Percentiles rank a stretch among this genome's conserved stretches.
phyloP scores from a whole-genome alignment of 2,113 vertebrate genomes.

The Ochotona curzoniae region DNA sequence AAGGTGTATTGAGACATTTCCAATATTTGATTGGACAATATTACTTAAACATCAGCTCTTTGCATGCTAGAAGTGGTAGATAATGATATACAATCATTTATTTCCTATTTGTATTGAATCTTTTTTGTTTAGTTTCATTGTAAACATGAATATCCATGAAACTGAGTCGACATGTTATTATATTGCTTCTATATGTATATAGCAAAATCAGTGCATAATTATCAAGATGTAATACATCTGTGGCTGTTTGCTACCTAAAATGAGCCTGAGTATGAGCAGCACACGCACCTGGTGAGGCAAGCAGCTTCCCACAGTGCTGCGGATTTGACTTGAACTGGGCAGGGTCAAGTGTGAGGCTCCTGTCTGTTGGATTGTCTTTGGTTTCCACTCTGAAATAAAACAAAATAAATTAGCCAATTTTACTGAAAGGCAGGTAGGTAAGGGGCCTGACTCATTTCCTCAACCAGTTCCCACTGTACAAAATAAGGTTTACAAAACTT shows the following conservation, averaged over 20 bases:
- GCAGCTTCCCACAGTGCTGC: not conserved
- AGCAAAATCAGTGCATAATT: not conserved
- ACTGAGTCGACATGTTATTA: not conserved
- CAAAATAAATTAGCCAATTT: conserved; percentile 52
- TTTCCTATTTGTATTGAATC: conserved; percentile 2
- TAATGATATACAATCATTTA: not conserved
- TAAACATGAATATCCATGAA: conserved; percentile 52
- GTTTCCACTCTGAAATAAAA: conserved; percentile 28
- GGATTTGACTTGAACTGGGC: not conserved
- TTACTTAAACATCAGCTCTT: conserved; percentile 32
- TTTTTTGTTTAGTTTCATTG: conserved; percentile 27
- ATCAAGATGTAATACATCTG: not conserved
- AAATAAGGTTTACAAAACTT: conserved; percentile 61
- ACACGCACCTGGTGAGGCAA: not conserved
- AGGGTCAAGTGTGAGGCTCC: not conserved
- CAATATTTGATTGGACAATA: not conserved
- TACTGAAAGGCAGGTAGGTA: not conserved
- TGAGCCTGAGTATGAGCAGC: not conserved
- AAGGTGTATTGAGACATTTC: not conserved
- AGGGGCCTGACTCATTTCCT: conserved; percentile 62
- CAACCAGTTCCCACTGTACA: conserved; percentile 53
- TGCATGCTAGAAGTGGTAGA: too few relatives aligned
- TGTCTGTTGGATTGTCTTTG: not conserved
- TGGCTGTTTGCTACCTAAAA: not conserved
- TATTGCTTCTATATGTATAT: not conserved